These are phyloP conservation scores for Uromys caudimaculatus DNA, from an alignment of 2,797 vertebrate genomes.

Conservation along the genomic window DNA sequence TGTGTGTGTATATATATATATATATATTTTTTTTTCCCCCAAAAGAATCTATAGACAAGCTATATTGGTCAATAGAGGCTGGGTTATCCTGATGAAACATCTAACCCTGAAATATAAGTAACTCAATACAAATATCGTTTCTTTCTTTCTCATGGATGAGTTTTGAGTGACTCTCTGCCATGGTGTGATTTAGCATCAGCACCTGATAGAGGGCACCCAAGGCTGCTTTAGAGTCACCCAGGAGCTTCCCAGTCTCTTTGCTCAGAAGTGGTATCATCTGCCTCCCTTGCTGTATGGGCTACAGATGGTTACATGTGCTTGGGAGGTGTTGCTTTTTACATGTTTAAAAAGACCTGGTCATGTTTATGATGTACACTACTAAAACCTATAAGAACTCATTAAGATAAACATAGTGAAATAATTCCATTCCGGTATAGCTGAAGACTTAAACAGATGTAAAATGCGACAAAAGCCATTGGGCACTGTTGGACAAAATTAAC, in stretches of 20 bases:
- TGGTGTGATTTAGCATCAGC: background rate
- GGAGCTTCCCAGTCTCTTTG: background rate
- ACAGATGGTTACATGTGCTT: background rate
- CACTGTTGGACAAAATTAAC: constrained; percentile 22
- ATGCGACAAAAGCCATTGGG: constrained; percentile 2
- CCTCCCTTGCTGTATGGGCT: background rate
- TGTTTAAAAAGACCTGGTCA: background rate
- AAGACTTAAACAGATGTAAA: constrained; percentile 53
- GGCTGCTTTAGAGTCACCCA: background rate
- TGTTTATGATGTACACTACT: background rate
- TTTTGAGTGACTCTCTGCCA: background rate
- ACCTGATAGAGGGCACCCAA: background rate
- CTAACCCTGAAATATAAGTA: background rate
- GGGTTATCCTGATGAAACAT: background rate
- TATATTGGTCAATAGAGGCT: background rate
- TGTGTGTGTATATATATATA: no score
- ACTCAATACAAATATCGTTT: background rate
- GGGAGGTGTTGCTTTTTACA: background rate
- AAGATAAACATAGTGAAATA: constrained; percentile 28
- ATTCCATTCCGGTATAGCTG: constrained; percentile 9
- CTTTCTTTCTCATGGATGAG: background rate
- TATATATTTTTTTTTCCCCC: background rate
- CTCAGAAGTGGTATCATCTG: background rate
- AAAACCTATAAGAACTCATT: constrained; percentile 11
- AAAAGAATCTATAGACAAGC: constrained; percentile 13